Evolutionary conservation across 2,113 vertebrate species (phyloP).

Genomic region (Mesitornis unicolor): DNA sequence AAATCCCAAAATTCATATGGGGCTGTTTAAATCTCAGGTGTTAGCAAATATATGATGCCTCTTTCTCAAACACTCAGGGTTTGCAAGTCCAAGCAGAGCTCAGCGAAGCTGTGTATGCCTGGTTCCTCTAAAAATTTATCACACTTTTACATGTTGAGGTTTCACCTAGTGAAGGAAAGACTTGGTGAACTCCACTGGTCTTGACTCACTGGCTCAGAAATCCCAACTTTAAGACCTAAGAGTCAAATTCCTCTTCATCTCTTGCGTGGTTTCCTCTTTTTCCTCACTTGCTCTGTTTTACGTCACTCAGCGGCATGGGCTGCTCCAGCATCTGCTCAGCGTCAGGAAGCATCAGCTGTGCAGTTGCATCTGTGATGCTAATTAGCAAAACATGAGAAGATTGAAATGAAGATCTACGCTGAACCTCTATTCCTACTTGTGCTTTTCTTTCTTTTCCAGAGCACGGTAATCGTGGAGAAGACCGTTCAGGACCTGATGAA

Average conservation of each 20-base stretch:
- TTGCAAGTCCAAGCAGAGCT: neutral
- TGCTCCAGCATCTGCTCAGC: neutral
- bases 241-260: neutral
- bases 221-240: neutral
- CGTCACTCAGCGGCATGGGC: accelerated
- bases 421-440: neutral
- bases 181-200: neutral
- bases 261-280: neutral
- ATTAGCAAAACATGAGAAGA: neutral
- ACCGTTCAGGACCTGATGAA: slow-evolving; percentile 95
- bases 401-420: accelerated
- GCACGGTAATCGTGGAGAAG: slow-evolving; percentile 96
- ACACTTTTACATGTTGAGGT: neutral
- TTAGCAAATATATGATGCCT: neutral
- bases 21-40: neutral
- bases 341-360: neutral
- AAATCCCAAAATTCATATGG: neutral
- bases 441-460: slow-evolving; percentile 71
- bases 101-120: accelerated
- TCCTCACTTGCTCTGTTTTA: accelerated
- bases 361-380: accelerated
- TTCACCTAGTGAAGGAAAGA: neutral
- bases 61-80: neutral
- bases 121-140: neutral
- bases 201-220: neutral